Evolutionary conservation across 2,797 vertebrate species (phyloP), one percentile per base, ranked within the genome.

Genomic region (Gobionotothen gibberifrons): DNA sequence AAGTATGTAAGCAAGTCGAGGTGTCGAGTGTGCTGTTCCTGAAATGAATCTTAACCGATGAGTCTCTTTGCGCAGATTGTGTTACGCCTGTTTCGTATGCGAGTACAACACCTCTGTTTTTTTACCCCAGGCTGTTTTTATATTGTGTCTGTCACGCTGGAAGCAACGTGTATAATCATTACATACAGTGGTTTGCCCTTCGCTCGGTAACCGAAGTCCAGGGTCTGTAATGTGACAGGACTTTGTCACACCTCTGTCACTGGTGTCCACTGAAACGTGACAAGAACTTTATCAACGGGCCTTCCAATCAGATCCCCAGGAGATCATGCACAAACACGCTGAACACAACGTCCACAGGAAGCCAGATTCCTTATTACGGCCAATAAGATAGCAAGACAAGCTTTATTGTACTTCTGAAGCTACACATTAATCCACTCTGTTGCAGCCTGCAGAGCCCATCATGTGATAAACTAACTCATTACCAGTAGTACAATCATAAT

Each of bases 361-460:
- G 81, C 76, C 60, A 77, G 85, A 69, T 73, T 87, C 78, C 74
- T 83, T 85, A 82, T 87, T 73, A 72, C 74, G 82, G 84, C 83
- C 87, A 87, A 83, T 87, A 63, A 92, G 90, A 92, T 80, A 78
- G 77, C 71, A 51, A 36, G 48, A 40, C 68, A 15, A 61, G 64
- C 83, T 94, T 94, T 94, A 94, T 89, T 87, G 87, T 89, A 43
- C 72, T 67, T 63, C 55, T 54, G 60, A 66, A 49, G 91, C 91
- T 93, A 93, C 90, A 94, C 78, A 94, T 94, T 93, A 94, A 94
- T 92, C 93, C 87, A 84, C 67, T 77, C 77, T 10, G 59, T 57
- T 79, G 60, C 65, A 81, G 74, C 58, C 47, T 80, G 68, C 57
- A 69, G 72, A 58, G 80, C 36, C 60, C 58, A 78, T 93, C 93